Conservation (phyloP, 2,888 invertebrate species). For the Timandra comae region DNA sequence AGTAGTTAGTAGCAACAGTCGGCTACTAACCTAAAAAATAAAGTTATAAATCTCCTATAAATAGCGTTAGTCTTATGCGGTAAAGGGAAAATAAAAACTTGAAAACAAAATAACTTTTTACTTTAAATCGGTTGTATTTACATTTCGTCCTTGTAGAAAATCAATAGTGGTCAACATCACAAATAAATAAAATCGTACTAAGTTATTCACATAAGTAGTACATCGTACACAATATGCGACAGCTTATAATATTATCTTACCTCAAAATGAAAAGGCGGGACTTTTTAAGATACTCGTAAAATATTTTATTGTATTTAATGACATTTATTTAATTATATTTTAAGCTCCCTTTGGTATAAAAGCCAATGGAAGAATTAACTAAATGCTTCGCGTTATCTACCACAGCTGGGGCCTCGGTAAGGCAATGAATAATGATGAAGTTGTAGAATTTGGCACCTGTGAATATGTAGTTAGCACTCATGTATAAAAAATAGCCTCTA, state of each 20-base stretch:
- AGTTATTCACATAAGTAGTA: conserved; percentile 71
- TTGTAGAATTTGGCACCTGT: too few species aligned
- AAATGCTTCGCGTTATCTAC: conserved; percentile 42
- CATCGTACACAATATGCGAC: conserved; percentile 67
- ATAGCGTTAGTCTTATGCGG: too few species aligned
- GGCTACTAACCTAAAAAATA: too few species aligned
- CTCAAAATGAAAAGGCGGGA: conserved; percentile 68
- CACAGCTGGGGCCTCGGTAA: not conserved
- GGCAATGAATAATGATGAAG: not conserved
- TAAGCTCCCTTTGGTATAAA: conserved; percentile 56
- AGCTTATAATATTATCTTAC: conserved; percentile 59
- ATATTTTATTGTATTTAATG: conserved; percentile 58
- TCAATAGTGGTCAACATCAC: conserved; percentile 76
- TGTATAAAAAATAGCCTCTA: too few species aligned
- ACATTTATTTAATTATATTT: conserved; percentile 36
- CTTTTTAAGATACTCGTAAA: conserved; percentile 57
- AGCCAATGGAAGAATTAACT: conserved; percentile 51
- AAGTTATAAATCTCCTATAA: too few species aligned
- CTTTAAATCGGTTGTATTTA: conserved; percentile 77
- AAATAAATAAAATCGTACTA: conserved; percentile 77
- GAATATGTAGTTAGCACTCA: not conserved
- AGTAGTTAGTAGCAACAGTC: too few species aligned
- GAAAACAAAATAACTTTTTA: conserved; percentile 75
- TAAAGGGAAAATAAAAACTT: conserved; percentile 64
- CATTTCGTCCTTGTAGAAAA: conserved; percentile 76